Evolutionary conservation across 2,888 invertebrate species (phyloP).

Genomic region (Xestobium rufovillosum): DNA sequence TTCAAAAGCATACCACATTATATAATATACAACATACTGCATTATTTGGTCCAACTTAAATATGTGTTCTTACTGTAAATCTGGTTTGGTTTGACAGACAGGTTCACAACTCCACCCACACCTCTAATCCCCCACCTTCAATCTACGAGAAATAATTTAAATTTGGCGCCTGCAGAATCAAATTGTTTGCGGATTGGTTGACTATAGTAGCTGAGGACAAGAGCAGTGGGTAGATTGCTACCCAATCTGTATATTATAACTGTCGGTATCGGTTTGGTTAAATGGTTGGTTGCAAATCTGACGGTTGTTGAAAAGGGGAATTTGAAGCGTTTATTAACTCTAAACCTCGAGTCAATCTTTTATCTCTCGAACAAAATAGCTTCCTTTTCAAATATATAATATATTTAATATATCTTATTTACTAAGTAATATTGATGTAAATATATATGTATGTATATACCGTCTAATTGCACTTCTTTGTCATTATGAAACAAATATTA

Average conservation of each 20-base stretch:
- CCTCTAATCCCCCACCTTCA: too few relatives aligned
- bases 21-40: constrained; percentile 37
- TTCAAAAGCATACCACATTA: constrained; percentile 38
- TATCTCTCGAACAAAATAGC: constrained; percentile 59
- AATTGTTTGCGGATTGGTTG: constrained; percentile 14
- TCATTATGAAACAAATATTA: constrained; percentile 44
- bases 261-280: constrained; percentile 53
- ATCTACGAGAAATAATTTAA: too few relatives aligned
- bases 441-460: constrained; percentile 51
- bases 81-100: constrained; percentile 40
- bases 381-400: constrained; percentile 48
- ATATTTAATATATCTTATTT: constrained; percentile 46
- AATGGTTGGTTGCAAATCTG: constrained; percentile 45
- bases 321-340: constrained; percentile 42
- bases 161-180: not conserved
- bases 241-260: too few relatives aligned
- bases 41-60: constrained; percentile 41
- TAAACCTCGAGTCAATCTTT: constrained; percentile 54
- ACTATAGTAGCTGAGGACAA: too few relatives aligned
- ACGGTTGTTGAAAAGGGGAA: constrained; percentile 43
- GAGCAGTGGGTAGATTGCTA: too few relatives aligned
- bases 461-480: constrained; percentile 58
- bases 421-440: constrained; percentile 49
- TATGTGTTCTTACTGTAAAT: constrained; percentile 40
- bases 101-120: constrained; percentile 10